A percentile compares a stretch with the other conserved stretches of the same genome.
phyloP scores from a whole-genome alignment of 2,888 invertebrate species.

The Psylliodes chrysocephalus region DNA sequence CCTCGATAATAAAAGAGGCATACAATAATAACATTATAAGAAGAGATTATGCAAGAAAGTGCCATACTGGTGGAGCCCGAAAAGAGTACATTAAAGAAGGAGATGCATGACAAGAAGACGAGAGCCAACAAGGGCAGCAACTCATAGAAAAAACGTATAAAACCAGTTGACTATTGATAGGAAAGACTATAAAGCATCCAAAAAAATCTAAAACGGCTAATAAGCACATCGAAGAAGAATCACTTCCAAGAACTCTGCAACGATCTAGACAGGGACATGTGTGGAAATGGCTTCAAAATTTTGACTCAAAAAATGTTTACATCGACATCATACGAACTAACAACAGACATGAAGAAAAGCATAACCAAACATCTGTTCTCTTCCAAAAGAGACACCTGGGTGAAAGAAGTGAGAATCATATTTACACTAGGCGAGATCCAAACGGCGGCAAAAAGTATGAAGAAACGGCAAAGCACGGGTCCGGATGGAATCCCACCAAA shows the following conservation, averaged over 20 bases:
- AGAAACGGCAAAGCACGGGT: slow-evolving; percentile 23
- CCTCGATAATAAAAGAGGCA: no score
- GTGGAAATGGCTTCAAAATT: slow-evolving; percentile 24
- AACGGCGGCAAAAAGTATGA: slow-evolving; percentile 13
- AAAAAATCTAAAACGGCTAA: neutral
- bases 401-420: neutral
- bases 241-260: slow-evolving; percentile 11
- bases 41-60: no score
- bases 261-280: slow-evolving; percentile 17
- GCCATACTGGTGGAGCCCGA: slow-evolving; percentile 27
- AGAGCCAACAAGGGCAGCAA: neutral
- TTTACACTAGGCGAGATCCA: slow-evolving; percentile 23
- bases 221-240: neutral
- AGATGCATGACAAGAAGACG: slow-evolving; percentile 11
- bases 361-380: slow-evolving; percentile 8
- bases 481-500: slow-evolving; percentile 32
- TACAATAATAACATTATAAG: no score
- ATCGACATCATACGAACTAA: neutral
- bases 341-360: neutral
- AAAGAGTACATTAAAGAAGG: slow-evolving; percentile 1
- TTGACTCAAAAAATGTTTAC: neutral
- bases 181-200: neutral
- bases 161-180: neutral
- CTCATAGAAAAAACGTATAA: neutral
- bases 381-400: neutral